Base-by-base conservation (phyloP, 2,888 invertebrate genomes). In the Epirrita christyi region DNA sequence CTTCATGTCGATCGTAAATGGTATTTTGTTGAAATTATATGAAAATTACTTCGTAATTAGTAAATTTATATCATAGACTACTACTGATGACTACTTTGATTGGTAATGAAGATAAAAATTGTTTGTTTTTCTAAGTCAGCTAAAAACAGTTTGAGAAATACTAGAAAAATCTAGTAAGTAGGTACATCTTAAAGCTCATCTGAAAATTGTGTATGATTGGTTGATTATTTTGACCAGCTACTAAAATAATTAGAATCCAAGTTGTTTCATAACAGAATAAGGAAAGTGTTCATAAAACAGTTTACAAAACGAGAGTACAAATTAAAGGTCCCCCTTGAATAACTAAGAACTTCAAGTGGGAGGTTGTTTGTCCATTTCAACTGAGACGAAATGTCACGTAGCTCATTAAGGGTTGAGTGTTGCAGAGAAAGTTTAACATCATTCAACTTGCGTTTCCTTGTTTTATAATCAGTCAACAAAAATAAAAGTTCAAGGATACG, bases 361-460 rank as follows among this genome's bases (percentile, higher is more conserved):
- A 34, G 58, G 55, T 36, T 61, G 57, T 55, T 64, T 64, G 73
- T 73, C 71, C 75, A 70, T 77, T 73, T 76, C 68, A 69, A 72
- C 67, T 71, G 68, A 48, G 55, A 59, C 60, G 61, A 64, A 77
- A 77, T 66, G 76, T 78, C 80, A 79, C 80, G 78, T 78, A 77
- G 64, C 75, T 78, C 76, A 73, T 80, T 79, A 79, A 68, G 72
- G 73, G 77, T 73, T 75, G 73, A 77, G 75, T 62, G 61, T 61
- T 61, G 55, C 53, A 51, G 46, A 53, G 64, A 66, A 52, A 56
- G 52, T 55, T 57, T 11, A 37, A 58, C 57, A 56, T 66, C 57
- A 59, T 38, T 61, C 61, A 55, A 55, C 50, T 54, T 56, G 45
- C 56, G 57, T 65, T 62, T 51, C 58, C 43, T 60, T 46, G 11